Evolutionary conservation across 2,113 vertebrate species (phyloP), one percentile per base, ranked within the genome.

Genomic region (Sturnira hondurensis): DNA sequence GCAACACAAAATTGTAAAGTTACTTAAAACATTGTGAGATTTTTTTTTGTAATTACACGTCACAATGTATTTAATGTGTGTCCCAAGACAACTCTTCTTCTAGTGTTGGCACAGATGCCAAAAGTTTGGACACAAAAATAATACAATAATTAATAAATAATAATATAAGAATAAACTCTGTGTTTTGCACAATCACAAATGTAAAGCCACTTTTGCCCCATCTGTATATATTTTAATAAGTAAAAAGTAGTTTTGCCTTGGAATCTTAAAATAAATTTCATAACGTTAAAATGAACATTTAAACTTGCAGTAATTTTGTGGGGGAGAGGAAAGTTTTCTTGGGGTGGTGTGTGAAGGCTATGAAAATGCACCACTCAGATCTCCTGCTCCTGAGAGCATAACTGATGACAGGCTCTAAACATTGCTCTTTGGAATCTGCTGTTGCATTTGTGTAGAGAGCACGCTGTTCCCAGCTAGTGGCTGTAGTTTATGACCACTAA

Each of bases 191-290:
- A 28, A 28, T 63, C 12, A 63, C 61, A 63, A 63, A 28, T 31
- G 61, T 31, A 63, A 31, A 63, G 3, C 61, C 15, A 63, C 61
- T 31, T 63, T 31, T 63, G 61, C 13, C 61, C 13, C 4, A 13
- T 24, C 38, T 81, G 3, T 47, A 74, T 47, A 38, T 70, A 54
- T 82, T 76, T 93, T 41, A 86, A 76, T 50, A 77, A n/a, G 58
- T 82, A 70, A 76, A 95, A 86, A 82, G 24, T 41, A 83, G 17
- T 22, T 91, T 90, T 83, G 31, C 84, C 43, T 81, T 93, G 16
- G 47, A 20, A 88, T 78, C 91, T 92, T n/a, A 94, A 96, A 76
- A 77, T 85, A 77, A 73, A 92, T 67, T 88, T 84, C 26, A 45
- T 90, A 90, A 81, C 38, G 16, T 41, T 77, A 73, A 90, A 54